phyloP scores from a whole-genome alignment of 2,888 invertebrate species.

The Melipona beecheii region DNA sequence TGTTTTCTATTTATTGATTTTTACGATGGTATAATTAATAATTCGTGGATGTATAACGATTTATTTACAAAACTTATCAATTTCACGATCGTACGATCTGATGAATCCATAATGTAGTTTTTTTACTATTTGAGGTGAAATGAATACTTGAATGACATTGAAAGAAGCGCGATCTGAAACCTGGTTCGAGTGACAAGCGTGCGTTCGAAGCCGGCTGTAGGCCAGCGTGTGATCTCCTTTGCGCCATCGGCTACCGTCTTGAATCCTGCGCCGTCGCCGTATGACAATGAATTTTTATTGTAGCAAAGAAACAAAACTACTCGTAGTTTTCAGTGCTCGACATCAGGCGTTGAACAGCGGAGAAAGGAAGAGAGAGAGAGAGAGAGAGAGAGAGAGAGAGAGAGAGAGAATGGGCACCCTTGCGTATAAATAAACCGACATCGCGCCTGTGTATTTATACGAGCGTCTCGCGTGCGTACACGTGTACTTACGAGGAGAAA shows the following conservation, averaged over 20 bases:
- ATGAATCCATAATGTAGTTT: not conserved
- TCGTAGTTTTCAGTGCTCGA: slow-evolving; percentile 13
- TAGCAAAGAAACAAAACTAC: slow-evolving; percentile 25
- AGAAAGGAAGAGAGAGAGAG: too few species aligned
- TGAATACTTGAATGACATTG: not conserved
- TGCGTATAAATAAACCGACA: slow-evolving; percentile 64
- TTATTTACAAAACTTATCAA: too few species aligned
- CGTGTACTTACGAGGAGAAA: slow-evolving; percentile 67
- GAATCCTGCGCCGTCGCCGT: slow-evolving; percentile 18
- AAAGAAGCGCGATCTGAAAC: slow-evolving; percentile 1
- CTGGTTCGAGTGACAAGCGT: not conserved
- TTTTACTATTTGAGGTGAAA: not conserved
- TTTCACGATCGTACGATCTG: too few species aligned
- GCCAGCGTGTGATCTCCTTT: slow-evolving; percentile 9
- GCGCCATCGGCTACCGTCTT: slow-evolving; percentile 8
- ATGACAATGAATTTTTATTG: slow-evolving; percentile 45
- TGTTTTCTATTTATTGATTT: too few species aligned
- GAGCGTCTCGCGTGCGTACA: slow-evolving; percentile 64
- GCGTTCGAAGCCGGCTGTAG: not conserved
- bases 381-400: too few species aligned
- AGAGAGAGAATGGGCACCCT: slow-evolving; percentile 44
- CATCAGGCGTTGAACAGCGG: not conserved
- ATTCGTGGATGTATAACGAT: too few species aligned
- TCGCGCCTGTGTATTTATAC: slow-evolving; percentile 62
- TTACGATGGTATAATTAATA: too few species aligned